A percentile compares a stretch with the other conserved stretches of the same genome.
Conservation (phyloP, 1,140 invertebrate genomes). For the Microvelia longipes region DNA sequence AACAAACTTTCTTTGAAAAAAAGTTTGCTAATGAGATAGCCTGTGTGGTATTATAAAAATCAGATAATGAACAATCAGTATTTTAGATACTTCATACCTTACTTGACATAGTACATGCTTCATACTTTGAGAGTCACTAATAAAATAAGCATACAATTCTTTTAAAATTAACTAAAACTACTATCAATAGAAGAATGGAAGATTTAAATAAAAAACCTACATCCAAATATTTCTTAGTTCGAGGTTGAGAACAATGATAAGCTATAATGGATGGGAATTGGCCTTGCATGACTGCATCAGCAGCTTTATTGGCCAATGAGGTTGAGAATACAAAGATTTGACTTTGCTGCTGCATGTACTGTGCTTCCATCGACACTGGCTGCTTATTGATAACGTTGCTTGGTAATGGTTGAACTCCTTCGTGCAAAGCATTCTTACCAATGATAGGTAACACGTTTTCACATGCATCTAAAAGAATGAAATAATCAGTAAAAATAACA, state of each 20-base stretch:
- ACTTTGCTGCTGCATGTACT: constrained; percentile 89
- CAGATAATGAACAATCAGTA: too few species aligned
- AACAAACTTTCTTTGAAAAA: too few species aligned
- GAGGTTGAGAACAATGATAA: constrained; percentile 86
- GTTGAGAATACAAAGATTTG: constrained; percentile 98
- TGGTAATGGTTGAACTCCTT: constrained; percentile 43
- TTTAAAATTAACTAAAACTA: too few species aligned
- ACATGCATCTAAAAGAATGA: constrained; percentile 13
- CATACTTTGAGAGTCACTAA: too few species aligned
- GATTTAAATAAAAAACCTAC: constrained; percentile 32
- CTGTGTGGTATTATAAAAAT: too few species aligned
- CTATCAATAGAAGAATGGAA: background rate
- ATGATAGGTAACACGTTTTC: constrained; percentile 13
- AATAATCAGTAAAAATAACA: background rate
- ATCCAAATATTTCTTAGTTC: constrained; percentile 87
- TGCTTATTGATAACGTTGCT: constrained; percentile 66
- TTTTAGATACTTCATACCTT: too few species aligned
- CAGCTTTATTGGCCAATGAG: constrained; percentile 80
- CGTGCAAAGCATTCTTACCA: constrained; percentile 12
- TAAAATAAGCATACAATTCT: too few species aligned
- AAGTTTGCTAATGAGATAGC: too few species aligned
- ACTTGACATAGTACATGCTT: too few species aligned
- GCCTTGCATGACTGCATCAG: constrained; percentile 75
- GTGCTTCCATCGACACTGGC: constrained; percentile 57
- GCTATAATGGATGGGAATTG: constrained; percentile 84